Evolutionary conservation across 2,113 vertebrate species (phyloP).

Genomic region (Hylia prasina): DNA sequence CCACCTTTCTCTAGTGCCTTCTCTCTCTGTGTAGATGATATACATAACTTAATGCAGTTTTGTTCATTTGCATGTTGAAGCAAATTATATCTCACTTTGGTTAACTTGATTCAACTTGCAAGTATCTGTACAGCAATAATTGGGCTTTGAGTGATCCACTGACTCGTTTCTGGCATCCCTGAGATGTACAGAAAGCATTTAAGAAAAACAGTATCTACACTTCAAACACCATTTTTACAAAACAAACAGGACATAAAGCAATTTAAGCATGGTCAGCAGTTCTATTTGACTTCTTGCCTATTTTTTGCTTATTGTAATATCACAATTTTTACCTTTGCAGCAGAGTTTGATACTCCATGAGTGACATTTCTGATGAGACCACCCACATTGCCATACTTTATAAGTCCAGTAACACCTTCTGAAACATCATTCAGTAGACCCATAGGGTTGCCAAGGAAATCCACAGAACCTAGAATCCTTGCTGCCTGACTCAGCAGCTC

Average conservation of each 20-base stretch:
- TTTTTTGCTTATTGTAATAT: not conserved
- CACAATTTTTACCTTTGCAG: conserved; percentile 85
- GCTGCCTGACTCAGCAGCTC: conserved; percentile 96
- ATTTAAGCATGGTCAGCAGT: not conserved
- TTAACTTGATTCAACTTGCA: not conserved
- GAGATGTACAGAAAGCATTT: not conserved
- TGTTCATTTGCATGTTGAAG: not conserved
- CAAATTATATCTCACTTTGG: not conserved
- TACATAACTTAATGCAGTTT: not conserved
- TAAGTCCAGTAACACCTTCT: conserved; percentile 90
- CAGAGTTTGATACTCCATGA: conserved; percentile 96
- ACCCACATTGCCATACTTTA: conserved; percentile 93
- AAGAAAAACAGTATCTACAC: not conserved
- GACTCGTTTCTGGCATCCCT: not conserved
- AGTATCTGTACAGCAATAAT: accelerated
- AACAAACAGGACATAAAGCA: not conserved
- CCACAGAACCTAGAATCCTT: conserved; percentile 94
- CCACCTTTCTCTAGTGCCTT: not conserved
- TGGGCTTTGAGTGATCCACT: not conserved
- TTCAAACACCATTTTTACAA: not conserved
- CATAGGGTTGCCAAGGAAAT: conserved; percentile 98
- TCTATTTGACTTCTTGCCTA: not conserved
- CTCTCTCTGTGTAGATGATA: not conserved
- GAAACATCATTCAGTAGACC: conserved; percentile 93
- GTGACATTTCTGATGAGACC: conserved; percentile 95